These are phyloP conservation scores for Sicus ferrugineus DNA, from an alignment of 2,888 invertebrate genomes.

Conservation along the genomic window DNA sequence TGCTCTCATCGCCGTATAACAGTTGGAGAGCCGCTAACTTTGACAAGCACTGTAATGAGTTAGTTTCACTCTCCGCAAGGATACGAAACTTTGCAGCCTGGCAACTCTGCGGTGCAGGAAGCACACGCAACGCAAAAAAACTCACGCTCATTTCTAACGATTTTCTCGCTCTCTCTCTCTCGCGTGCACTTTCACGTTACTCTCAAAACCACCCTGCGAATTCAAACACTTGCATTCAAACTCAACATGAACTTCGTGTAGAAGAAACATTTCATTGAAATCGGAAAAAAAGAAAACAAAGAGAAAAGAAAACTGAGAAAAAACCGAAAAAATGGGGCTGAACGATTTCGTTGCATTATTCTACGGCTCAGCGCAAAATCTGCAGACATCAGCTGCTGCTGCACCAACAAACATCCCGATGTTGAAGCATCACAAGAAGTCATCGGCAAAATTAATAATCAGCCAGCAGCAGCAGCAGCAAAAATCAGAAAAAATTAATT, in stretches of 20 bases:
- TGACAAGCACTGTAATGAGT: slow-evolving; percentile 18
- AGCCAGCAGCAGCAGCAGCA: slow-evolving; percentile 38
- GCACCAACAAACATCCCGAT: slow-evolving; percentile 49
- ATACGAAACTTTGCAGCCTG: neutral
- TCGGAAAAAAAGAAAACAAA: neutral
- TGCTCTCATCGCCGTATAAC: slow-evolving; percentile 7
- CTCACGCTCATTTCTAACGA: neutral
- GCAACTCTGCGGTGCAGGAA: slow-evolving; percentile 2
- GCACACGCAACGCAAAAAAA: too few species aligned
- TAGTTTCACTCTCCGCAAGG: neutral
- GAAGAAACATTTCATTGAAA: neutral
- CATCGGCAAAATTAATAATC: slow-evolving; percentile 48
- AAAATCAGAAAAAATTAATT: slow-evolving; percentile 40
- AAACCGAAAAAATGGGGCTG: slow-evolving; percentile 55
- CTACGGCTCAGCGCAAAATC: slow-evolving; percentile 61
- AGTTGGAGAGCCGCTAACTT: neutral
- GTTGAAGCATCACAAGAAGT: slow-evolving; percentile 61
- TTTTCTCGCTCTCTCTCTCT: slow-evolving; percentile 24
- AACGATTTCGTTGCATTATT: slow-evolving; percentile 64
- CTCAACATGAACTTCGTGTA: neutral
- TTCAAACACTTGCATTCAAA: too few species aligned
- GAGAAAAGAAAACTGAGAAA: neutral
- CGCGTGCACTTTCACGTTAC: neutral
- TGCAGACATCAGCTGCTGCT: slow-evolving; percentile 46
- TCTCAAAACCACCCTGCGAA: neutral